A percentile compares a stretch with the other conserved stretches of the same genome.
Evolutionary conservation across 1,140 invertebrate genomes (phyloP).

Genomic region (Conus betulinus): DNA sequence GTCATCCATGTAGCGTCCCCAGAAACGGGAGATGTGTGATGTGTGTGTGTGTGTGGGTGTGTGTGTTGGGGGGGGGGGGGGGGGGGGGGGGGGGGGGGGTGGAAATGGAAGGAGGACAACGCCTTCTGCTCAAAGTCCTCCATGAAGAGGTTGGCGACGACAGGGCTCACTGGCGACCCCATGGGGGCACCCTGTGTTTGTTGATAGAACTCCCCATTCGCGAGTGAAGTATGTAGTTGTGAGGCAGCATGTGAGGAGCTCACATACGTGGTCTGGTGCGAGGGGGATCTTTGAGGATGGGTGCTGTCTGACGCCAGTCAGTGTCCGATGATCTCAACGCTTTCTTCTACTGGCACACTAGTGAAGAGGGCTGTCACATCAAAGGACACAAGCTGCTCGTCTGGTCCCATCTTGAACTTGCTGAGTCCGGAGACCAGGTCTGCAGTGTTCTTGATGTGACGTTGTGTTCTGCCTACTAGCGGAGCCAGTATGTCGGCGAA

Average conservation of each 20-base stretch:
- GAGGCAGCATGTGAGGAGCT: neutral
- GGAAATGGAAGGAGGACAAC: neutral
- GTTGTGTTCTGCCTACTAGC: too few relatives aligned
- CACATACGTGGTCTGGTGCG: neutral
- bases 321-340: neutral
- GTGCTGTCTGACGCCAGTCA: neutral
- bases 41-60: too few relatives aligned
- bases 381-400: neutral
- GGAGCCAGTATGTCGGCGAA: too few relatives aligned
- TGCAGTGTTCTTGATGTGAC: too few relatives aligned
- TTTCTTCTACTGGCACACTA: neutral
- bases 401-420: too few relatives aligned
- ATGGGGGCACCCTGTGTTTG: neutral
- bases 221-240: neutral
- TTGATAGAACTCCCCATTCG: neutral
- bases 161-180: neutral
- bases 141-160: neutral
- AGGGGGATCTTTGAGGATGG: neutral
- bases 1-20: neutral
- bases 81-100: neutral
- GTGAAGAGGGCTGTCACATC: neutral
- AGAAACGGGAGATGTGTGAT: too few relatives aligned
- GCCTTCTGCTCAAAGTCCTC: constrained; percentile 1
- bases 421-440: too few relatives aligned
- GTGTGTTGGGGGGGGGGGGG: too few relatives aligned